Evolutionary conservation across 2,113 vertebrate species (phyloP), one percentile per base, ranked within the genome.

Genomic region (Rhynchopsitta pachyrhyncha): DNA sequence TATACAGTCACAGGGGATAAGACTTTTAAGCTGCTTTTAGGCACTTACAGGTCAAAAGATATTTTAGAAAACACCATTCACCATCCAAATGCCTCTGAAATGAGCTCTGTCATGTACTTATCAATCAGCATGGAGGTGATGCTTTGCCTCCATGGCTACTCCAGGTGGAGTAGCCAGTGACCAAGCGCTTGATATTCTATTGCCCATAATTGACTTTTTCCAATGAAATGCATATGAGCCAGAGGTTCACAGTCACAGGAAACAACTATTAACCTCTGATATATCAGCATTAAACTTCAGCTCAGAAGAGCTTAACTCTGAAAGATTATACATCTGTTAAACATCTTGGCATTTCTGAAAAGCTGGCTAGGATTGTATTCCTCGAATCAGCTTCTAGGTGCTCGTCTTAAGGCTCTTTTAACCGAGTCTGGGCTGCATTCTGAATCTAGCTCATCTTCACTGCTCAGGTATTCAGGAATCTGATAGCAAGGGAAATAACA

Each of bases 261-360:
- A 83, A 6, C 70, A 87, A 17, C 44, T 79, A 49, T 79, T 67
- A 84, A 10, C 53, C 67, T 86, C 67, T 86, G 37, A 74, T 80
- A 67, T 15, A 70, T 13, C 50, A 81, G 28, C 68, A 44, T 85
- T 80, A 94, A 39, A 53, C 49, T 49, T 50, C 29, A 70, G 64
- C 33, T 95, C 85, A 86, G 75, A 86, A 86, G 35, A 94, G 37
- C 66, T 95, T 93, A 78, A 90, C n/a, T 68, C 82, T 78, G 82
- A 80, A 88, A 94, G 64, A 27, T 3, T 35, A 80, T 64, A 90
- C 59, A 71, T 93, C 90, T 92, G 85, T 83, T 94, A 88, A 90
- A 93, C 59, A 81, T 75, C 25, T 83, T 83, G 71, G 60, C 46
- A 60, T 83, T 94, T 95, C 71, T 86, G 79, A 70, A 96, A 93